These are phyloP conservation scores for Heterocephalus glaber DNA, from an alignment of 2,113 vertebrate species.

Conservation along the genomic window DNA sequence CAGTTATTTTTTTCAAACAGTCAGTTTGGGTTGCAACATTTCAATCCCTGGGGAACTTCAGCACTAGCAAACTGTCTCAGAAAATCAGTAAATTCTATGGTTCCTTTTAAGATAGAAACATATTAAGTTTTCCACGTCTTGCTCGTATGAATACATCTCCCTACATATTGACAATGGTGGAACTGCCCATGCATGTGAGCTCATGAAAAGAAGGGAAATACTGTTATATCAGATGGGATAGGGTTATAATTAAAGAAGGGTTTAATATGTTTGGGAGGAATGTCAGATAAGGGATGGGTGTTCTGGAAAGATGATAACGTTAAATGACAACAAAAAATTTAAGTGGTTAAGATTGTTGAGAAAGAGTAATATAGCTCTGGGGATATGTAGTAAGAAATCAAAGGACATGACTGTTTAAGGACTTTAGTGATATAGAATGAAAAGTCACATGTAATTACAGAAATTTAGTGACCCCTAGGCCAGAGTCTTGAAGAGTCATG, in stretches of 20 bases:
- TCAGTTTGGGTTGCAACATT: not conserved
- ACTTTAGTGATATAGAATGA: not conserved
- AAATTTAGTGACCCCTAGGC: not conserved
- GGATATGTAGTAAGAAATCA: not conserved
- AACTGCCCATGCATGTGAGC: not conserved
- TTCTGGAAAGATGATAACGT: not conserved
- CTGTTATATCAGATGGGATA: not conserved
- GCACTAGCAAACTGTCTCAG: not conserved
- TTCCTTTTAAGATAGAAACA: not conserved
- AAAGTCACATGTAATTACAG: not conserved
- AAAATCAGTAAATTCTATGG: not conserved
- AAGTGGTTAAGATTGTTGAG: conserved; percentile 1
- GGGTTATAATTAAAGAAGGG: not conserved
- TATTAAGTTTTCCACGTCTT: not conserved
- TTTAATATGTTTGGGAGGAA: not conserved
- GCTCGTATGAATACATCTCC: not conserved
- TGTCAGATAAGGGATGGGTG: not conserved
- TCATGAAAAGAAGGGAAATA: not conserved
- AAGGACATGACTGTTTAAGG: not conserved
- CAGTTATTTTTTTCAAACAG: conserved; percentile 27
- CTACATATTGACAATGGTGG: not conserved
- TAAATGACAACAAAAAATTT: not conserved
- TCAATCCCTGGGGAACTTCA: not conserved
- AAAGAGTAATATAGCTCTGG: not conserved
- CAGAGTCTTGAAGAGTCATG: not conserved